These are phyloP conservation scores for Oplegnathus fasciatus DNA, from an alignment of 2,113 vertebrate species.

Conservation along the genomic window DNA sequence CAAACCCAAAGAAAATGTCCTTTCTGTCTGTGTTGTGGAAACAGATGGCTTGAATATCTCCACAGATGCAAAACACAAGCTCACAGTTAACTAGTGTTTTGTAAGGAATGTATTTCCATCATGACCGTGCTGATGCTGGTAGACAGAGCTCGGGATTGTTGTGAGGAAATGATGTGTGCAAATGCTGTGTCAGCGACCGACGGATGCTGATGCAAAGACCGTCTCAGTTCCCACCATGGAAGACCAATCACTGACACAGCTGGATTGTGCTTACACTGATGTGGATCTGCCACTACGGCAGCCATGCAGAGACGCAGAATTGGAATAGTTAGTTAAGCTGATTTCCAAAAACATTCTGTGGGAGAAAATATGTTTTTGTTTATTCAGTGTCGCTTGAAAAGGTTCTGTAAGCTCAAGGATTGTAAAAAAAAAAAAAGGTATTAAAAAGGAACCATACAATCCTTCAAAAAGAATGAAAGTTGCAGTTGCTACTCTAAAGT, in stretches of 20 bases:
- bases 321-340: slow-evolving; percentile 19
- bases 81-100: slow-evolving; percentile 41
- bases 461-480: not conserved
- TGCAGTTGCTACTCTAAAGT: not conserved
- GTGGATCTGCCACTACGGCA: slow-evolving; percentile 29
- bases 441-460: not conserved
- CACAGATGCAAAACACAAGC: slow-evolving; percentile 47
- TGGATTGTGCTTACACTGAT: slow-evolving; percentile 43
- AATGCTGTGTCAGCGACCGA: slow-evolving; percentile 56
- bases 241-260: slow-evolving; percentile 63
- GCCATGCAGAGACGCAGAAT: slow-evolving; percentile 2
- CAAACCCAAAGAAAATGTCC: slow-evolving; percentile 36
- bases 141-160: slow-evolving; percentile 58
- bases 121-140: slow-evolving; percentile 40
- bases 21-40: slow-evolving; percentile 42
- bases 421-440: not conserved
- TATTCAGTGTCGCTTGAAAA: not conserved
- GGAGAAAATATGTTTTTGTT: slow-evolving; percentile 7
- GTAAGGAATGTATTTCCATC: slow-evolving; percentile 38
- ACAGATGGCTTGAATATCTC: slow-evolving; percentile 53
- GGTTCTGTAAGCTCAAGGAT: not conserved
- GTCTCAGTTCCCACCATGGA: slow-evolving; percentile 34
- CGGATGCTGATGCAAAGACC: slow-evolving; percentile 60
- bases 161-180: slow-evolving; percentile 66
- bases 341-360: slow-evolving; percentile 8